These are phyloP conservation scores for Calliphora vomitoria DNA, from an alignment of 2,888 invertebrate species.

Conservation along the genomic window DNA sequence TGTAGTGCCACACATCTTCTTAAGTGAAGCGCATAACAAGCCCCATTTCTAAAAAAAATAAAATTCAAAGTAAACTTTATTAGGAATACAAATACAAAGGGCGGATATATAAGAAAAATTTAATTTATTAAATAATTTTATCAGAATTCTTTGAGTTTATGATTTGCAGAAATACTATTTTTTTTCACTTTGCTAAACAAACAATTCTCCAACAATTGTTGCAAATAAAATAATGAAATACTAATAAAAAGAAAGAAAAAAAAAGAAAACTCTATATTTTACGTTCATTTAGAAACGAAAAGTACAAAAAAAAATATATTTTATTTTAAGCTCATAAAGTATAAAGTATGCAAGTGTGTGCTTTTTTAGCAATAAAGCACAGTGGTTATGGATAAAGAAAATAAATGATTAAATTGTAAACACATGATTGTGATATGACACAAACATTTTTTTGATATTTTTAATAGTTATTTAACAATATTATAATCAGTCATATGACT, in stretches of 20 bases:
- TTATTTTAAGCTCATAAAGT: constrained; percentile 64
- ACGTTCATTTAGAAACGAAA: constrained; percentile 43
- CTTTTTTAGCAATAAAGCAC: constrained; percentile 12
- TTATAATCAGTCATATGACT: too few species aligned
- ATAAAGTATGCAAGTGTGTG: constrained; percentile 38
- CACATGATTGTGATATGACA: too few species aligned
- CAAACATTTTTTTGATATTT: too few species aligned
- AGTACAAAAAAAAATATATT: constrained; percentile 21
- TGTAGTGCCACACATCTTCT: too few species aligned
- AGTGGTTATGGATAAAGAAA: constrained; percentile 6
- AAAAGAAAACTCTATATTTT: constrained; percentile 38
- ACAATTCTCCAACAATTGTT: constrained; percentile 63
- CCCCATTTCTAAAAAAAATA: too few species aligned
- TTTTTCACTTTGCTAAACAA: constrained; percentile 47
- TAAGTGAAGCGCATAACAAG: too few species aligned
- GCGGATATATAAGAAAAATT: background rate
- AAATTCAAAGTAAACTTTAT: too few species aligned
- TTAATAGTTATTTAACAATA: too few species aligned
- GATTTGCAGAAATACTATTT: constrained; percentile 10
- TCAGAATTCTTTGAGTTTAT: constrained; percentile 14
- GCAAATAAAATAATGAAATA: constrained; percentile 65
- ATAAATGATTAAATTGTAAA: too few species aligned
- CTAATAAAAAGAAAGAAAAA: constrained; percentile 23
- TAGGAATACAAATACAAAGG: too few species aligned
- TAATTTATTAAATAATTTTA: constrained; percentile 14